Evolutionary conservation across 2,888 invertebrate species (phyloP), one percentile per base, ranked within the genome.

Genomic region (Entomobrya multifasciata): DNA sequence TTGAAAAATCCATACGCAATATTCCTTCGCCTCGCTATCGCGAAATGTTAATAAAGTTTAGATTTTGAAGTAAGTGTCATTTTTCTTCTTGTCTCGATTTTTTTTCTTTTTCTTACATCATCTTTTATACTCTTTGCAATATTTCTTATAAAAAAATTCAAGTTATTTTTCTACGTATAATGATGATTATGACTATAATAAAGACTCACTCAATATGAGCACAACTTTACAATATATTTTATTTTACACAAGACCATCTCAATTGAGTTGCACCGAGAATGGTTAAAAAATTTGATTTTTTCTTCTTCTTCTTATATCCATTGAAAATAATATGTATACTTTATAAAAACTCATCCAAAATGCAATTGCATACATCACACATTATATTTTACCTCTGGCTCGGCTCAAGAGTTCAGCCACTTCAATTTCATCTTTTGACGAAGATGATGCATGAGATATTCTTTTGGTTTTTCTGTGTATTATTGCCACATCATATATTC

Each of bases 401-500:
- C 36, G 76, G 30, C 55, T 76, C 57, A 77, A 60, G 60, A 77
- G 77, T 77, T 60, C 77, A 77, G 77, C 77, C 77, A 62, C 60
- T 60, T 60, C 60, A 79, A 62, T 65, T 41, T 76, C n/a, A 57
- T 41, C 27, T n/a, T 36, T 36, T 25, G 30, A 72, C 49, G 72
- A 72, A 49, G 72, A 15, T 49, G 27, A 72, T 49, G 30, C 49
- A 36, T 44, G 67, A 67, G 67, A 44, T 67, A 57, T 25, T 25
- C 41, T 44, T 44, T 41, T 67, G 72, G 49, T 25, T 27, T 49
- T 27, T 72, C 17, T 17, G 72, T 49, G 49, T n/a, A 49, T 22
- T 77, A 44, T 77, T 77, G 77, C 77, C n/a, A 77, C 57, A 77
- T 77, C 41, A 15, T 25, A 22, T 41, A n/a, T n/a, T n/a, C n/a